Percentiles rank a stretch among this genome's conserved stretches.
These are phyloP conservation scores for Protaetia brevitarsis DNA, from an alignment of 1,140 invertebrate genomes.

Conservation along the genomic window DNA sequence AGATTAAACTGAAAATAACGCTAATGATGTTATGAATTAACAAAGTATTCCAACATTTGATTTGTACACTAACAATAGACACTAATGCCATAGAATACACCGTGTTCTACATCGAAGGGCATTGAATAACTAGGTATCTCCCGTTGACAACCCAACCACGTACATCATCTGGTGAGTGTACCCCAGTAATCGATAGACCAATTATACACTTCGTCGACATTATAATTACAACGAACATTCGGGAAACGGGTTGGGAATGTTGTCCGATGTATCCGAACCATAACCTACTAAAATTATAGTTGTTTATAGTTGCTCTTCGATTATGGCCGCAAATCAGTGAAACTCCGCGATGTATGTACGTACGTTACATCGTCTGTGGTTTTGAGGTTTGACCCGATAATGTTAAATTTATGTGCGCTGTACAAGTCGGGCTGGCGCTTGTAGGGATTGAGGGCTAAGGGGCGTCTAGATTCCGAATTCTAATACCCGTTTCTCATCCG, in stretches of 20 bases:
- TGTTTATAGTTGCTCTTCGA: slow-evolving; percentile 15
- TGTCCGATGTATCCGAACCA: neutral
- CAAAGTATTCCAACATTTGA: no score
- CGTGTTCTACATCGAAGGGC: no score
- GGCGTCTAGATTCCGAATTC: neutral
- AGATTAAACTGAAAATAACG: no score
- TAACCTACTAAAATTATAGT: slow-evolving; percentile 9
- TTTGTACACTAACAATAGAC: no score
- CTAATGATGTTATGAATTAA: no score
- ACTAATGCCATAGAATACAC: no score
- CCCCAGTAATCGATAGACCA: slow-evolving; percentile 4
- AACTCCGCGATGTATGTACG: slow-evolving; percentile 4
- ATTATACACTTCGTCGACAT: slow-evolving; percentile 13
- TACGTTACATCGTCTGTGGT: slow-evolving; percentile 12
- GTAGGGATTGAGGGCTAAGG: neutral
- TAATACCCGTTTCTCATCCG: slow-evolving; percentile 8
- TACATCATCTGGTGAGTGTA: neutral
- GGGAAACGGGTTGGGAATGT: neutral
- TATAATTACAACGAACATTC: neutral
- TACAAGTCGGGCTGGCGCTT: neutral
- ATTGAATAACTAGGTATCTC: neutral
- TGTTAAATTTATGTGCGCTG: slow-evolving; percentile 12
- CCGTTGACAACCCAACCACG: neutral
- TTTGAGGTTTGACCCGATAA: slow-evolving; percentile 13
- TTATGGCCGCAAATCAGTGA: slow-evolving; percentile 15